These are phyloP conservation scores for Oncorhynchus gorbuscha DNA, from an alignment of 2,113 vertebrate genomes.

Conservation along the genomic window DNA sequence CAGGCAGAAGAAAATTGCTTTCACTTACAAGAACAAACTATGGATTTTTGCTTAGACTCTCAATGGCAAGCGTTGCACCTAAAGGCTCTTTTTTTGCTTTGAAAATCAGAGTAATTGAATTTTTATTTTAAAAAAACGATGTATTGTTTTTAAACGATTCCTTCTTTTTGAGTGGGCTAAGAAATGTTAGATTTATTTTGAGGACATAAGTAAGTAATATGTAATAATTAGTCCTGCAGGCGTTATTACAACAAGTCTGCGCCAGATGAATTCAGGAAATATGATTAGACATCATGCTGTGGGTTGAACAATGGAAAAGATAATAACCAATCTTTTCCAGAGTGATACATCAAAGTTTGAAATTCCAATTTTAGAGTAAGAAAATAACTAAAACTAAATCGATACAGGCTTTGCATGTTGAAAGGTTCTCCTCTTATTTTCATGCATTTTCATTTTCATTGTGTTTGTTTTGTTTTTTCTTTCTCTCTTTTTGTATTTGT, in stretches of 20 bases:
- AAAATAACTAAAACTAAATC: constrained; percentile 8
- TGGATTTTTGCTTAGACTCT: constrained; percentile 55
- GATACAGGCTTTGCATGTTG: background rate
- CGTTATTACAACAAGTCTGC: constrained; percentile 40
- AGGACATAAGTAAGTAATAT: constrained; percentile 43
- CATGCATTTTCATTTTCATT: background rate
- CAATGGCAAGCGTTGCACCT: constrained; percentile 43
- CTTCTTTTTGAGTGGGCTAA: constrained; percentile 29
- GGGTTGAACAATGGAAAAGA: background rate
- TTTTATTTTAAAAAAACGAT: constrained; percentile 1
- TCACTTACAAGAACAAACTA: constrained; percentile 66
- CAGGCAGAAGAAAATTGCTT: constrained; percentile 61
- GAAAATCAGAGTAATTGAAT: constrained; percentile 58
- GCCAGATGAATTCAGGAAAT: constrained; percentile 38
- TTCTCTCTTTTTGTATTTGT: background rate
- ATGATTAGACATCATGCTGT: constrained; percentile 40
- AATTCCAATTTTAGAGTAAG: constrained; percentile 21
- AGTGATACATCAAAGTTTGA: constrained; percentile 24
- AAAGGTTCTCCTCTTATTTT: too few species aligned
- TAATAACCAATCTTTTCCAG: constrained; percentile 14
- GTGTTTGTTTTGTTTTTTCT: constrained; percentile 6
- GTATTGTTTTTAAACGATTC: constrained; percentile 36
- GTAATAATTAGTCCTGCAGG: constrained; percentile 41
- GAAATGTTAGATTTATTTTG: constrained; percentile 45
- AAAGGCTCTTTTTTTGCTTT: constrained; percentile 42